Evolutionary conservation across 2,888 invertebrate species (phyloP).

Genomic region (Athetis lepigone): DNA sequence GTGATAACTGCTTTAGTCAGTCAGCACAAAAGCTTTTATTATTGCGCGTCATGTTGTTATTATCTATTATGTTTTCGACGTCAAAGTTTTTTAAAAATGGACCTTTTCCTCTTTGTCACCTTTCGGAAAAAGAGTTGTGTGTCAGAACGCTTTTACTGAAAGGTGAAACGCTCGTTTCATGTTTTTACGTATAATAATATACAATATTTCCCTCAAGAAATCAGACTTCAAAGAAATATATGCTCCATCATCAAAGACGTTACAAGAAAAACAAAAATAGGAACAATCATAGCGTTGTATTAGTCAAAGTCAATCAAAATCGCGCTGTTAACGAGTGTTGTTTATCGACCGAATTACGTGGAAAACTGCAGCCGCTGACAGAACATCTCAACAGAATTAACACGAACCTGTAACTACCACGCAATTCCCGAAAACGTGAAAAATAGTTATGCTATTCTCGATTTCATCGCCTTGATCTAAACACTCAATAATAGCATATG

Average conservation of each 20-base stretch:
- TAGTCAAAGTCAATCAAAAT: slow-evolving; percentile 34
- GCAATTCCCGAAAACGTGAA: slow-evolving; percentile 9
- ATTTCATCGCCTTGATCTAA: neutral
- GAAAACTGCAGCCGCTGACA: slow-evolving; percentile 18
- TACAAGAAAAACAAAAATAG: slow-evolving; percentile 20
- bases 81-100: neutral
- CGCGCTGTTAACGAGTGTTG: slow-evolving; percentile 22
- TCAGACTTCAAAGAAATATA: slow-evolving; percentile 6
- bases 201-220: slow-evolving; percentile 8
- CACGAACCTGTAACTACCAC: neutral
- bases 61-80: slow-evolving; percentile 18
- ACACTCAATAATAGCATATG: slow-evolving; percentile 2
- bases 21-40: neutral
- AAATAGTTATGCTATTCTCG: too few species aligned
- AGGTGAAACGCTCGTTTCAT: neutral
- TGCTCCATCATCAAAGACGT: slow-evolving; percentile 18
- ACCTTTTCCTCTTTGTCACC: slow-evolving; percentile 10
- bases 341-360: slow-evolving; percentile 34
- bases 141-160: too few species aligned
- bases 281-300: slow-evolving; percentile 20
- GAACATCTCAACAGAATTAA: slow-evolving; percentile 38
- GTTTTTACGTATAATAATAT: too few species aligned
- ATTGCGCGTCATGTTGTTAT: neutral
- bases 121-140: neutral
- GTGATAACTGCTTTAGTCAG: too few species aligned